These are phyloP conservation scores for Diprion similis DNA, from an alignment of 1,140 invertebrate genomes.

Conservation along the genomic window DNA sequence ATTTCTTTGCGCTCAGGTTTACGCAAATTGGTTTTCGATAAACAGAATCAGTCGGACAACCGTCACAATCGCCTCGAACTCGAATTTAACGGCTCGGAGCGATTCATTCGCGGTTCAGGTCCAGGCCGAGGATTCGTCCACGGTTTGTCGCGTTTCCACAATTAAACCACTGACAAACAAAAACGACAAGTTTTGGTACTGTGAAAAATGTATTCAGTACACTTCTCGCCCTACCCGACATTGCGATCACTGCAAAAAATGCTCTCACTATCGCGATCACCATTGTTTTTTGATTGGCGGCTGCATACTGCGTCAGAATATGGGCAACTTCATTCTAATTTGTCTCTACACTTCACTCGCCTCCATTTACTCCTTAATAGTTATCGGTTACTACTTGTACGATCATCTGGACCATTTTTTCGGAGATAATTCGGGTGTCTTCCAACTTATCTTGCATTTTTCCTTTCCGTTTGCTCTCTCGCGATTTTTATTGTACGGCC, in stretches of 20 bases:
- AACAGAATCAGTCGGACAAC: constrained; percentile 37
- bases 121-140: too few relatives aligned
- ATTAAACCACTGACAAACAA: background rate
- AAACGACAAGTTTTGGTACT: constrained; percentile 45
- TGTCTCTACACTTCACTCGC: constrained; percentile 45
- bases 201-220: constrained; percentile 40
- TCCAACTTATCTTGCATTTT: constrained; percentile 42
- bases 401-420: constrained; percentile 37
- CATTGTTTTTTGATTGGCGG: constrained; percentile 48
- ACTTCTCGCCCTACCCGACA: constrained; percentile 42
- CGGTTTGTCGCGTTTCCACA: too few relatives aligned
- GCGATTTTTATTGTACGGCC: constrained; percentile 31
- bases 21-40: constrained; percentile 47
- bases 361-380: constrained; percentile 40
- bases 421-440: constrained; percentile 28
- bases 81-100: constrained; percentile 20
- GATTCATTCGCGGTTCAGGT: constrained; percentile 1
- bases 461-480: constrained; percentile 45
- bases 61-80: constrained; percentile 26
- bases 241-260: constrained; percentile 42
- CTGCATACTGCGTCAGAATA: constrained; percentile 43
- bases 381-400: constrained; percentile 41
- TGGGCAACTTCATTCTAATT: constrained; percentile 48
- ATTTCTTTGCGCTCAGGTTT: constrained; percentile 44
- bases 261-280: constrained; percentile 46